Percentiles rank a stretch among this genome's conserved stretches.
phyloP scores from a whole-genome alignment of 2,113 vertebrate genomes.

The Limanda limanda region DNA sequence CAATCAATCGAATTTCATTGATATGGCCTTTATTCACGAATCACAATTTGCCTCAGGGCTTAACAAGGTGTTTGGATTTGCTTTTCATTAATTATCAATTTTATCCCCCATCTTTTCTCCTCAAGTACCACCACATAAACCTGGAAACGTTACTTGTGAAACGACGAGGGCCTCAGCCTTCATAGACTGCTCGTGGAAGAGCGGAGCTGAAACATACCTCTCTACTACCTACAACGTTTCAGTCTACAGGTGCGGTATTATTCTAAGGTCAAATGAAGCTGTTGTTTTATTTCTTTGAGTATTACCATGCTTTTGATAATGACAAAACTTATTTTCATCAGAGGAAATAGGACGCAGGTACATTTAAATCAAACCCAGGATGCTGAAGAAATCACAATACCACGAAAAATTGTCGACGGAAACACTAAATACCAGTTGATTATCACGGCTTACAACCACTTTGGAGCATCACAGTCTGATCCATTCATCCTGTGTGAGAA shows the following conservation, averaged over 20 bases:
- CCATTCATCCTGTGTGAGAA: slow-evolving; percentile 48
- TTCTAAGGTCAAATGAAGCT: background rate
- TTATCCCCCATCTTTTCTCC: background rate
- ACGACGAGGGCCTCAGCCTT: slow-evolving; percentile 43
- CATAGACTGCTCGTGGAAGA: slow-evolving; percentile 67
- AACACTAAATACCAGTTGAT: slow-evolving; percentile 48
- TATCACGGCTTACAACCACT: slow-evolving; percentile 70
- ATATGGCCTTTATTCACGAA: no score
- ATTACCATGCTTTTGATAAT: no score
- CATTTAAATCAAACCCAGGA: background rate
- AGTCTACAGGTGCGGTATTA: slow-evolving; percentile 57
- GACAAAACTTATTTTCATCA: slow-evolving; percentile 16
- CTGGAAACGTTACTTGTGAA: slow-evolving; percentile 69
- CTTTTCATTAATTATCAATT: background rate
- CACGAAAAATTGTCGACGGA: slow-evolving; percentile 38
- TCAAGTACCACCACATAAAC: slow-evolving; percentile 76
- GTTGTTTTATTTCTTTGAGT: background rate
- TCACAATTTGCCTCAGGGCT: no score
- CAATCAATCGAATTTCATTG: no score
- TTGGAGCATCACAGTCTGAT: slow-evolving; percentile 70
- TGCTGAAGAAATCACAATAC: slow-evolving; percentile 32
- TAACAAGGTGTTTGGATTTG: background rate
- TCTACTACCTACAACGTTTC: slow-evolving; percentile 64
- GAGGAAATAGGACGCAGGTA: slow-evolving; percentile 50
- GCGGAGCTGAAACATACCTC: slow-evolving; percentile 66